Percentiles rank a stretch among this genome's conserved stretches.
Evolutionary conservation across 2,797 vertebrate genomes (phyloP).

Genomic region (Lagorchestes hirsutus): DNA sequence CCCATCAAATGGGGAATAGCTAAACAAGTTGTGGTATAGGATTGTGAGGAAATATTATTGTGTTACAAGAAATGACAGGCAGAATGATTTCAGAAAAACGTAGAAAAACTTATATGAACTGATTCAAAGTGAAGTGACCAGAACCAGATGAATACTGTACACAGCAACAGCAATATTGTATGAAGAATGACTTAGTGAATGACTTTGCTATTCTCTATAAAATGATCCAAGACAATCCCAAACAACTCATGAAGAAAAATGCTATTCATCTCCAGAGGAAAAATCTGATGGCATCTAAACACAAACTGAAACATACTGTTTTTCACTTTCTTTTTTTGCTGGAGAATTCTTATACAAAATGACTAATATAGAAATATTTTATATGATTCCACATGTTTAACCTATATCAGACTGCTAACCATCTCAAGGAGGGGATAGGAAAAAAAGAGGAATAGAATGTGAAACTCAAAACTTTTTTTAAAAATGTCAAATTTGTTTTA

Average conservation of each 20-base stretch:
- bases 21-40: background rate
- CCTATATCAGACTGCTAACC: background rate
- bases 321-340: background rate
- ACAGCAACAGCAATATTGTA: too few species aligned
- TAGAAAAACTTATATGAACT: background rate
- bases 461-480: background rate
- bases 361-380: background rate
- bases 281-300: background rate
- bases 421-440: background rate
- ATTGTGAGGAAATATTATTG: background rate
- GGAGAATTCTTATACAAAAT: too few species aligned
- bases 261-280: background rate
- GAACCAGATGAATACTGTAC: background rate
- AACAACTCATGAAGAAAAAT: background rate
- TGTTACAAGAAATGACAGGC: background rate
- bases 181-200: too few species aligned
- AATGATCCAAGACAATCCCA: background rate
- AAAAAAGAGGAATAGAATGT: background rate
- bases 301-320: background rate
- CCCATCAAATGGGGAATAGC: background rate
- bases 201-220: background rate
- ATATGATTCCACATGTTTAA: background rate
- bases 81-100: background rate
- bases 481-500: too few species aligned
- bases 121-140: background rate